Base-by-base conservation (phyloP, 2,113 vertebrate species). In the Bujurquina vittata region DNA sequence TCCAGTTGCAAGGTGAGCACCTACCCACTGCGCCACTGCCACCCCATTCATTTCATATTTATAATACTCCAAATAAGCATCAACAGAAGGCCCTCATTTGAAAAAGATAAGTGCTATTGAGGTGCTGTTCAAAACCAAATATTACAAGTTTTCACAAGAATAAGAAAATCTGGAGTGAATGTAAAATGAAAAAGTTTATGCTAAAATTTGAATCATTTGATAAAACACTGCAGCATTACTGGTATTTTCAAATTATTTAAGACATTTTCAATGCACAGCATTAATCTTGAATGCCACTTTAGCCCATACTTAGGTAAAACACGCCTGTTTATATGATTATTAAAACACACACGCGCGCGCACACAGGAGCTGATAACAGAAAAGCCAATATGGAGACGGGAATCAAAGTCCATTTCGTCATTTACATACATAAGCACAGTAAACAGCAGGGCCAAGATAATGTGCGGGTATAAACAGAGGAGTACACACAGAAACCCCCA, bases 391-490 rank as follows among this genome's bases (percentile, higher is more conserved):
- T 4, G 20, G 20, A 10, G 2, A 55, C 6, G 5, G 26, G 63
- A 57, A 40, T 82, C 35, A 58, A 63, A 84, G 37, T 57, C 14
- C 22, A 52, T 46, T 75, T 78, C 11, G 7, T 84, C 75, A 88
- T 86, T 87, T 77, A n/a, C 54, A 80, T 83, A 62, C 55, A 76
- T 60, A 78, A 43, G 61, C 29, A 52, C n/a, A 77, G 54, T 76
- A 81, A 49, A 79, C 15, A 86, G 74, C n/a, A 4, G 37, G 67
- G 17, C 80, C 23, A 37, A 59, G 86, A 58, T 76, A 37, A 43
- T 77, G 73, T 23, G 33, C 7, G 59, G 74, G 46, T 56, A 11
- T 12, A 62, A 67, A 60, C 77, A 83, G 60, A 69, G 11, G 59
- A 20, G 14, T 14, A 55, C 75, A 60, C 60, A 85, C 4, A 52